Base-by-base conservation (phyloP, 92 coral and sea anemone genomes). In the Desmophyllum pertusum region DNA sequence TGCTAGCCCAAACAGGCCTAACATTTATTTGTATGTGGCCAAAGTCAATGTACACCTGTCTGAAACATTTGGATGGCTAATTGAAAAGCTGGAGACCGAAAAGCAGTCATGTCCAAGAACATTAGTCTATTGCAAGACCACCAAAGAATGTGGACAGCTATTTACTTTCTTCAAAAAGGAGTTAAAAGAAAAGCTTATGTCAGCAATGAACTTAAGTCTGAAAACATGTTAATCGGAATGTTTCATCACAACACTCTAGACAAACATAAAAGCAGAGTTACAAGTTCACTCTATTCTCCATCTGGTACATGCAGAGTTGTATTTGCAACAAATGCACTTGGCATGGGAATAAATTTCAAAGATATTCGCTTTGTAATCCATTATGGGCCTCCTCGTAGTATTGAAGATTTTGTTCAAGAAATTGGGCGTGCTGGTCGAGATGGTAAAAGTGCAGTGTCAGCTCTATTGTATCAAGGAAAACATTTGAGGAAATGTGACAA, bases 141-240 rank as follows among this genome's bases (percentile, higher is more conserved):
- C 81, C 67, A 91, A 79, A 66, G 91, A 87, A 17, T 87, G 94
- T 90, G 94, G 94, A 18, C 65, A 45, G 73, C 74, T 91, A 37
- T 91, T 84, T 55, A 23, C 27, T 6, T 59, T 39, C 27, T 92
- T 92, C 51, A 85, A 83, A 76, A 15, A 8, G 29, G 83, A 82
- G 38, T 84, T 92, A 31, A 86, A 89, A 27, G 63, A 65, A 17
- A 42, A 62, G 39, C 80, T 76, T 23, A 84, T 23, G 65, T 76
- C 66, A 19, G 79, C 85, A 8, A 29, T 31, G 59, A 57, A 14
- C n/a, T 59, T 71, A 7, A 76, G 65, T 43, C 84, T 25, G 61
- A 59, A 18, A 91, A 84, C 76, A 57, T 52, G 72, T 31, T 87
- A 23, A 51, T 89, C 68, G 89, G 87, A 27, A 87, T 90, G 91